Percentiles rank a stretch among this genome's conserved stretches.
phyloP scores from a whole-genome alignment of 2,888 invertebrate species.

The Xanthorhoe designata region DNA sequence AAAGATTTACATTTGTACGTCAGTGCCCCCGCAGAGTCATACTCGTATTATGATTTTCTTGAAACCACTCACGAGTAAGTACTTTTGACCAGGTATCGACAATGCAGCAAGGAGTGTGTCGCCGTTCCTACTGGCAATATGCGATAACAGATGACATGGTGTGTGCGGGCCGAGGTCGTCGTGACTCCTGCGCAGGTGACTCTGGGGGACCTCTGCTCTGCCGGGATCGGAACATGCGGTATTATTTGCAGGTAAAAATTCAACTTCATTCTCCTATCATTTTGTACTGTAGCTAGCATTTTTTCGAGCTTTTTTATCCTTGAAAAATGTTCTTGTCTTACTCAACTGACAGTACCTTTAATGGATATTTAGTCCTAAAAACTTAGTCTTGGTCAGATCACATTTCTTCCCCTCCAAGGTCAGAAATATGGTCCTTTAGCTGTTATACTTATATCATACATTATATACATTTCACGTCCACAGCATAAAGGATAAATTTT shows the following conservation, averaged over 20 bases:
- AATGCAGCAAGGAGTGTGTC: conserved; percentile 91
- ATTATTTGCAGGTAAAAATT: conserved; percentile 74
- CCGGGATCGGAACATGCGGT: conserved; percentile 86
- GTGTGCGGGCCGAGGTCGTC: conserved; percentile 95
- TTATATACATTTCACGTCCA: background rate
- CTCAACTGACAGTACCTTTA: no score
- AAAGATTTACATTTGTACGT: no score
- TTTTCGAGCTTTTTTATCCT: no score
- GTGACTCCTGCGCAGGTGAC: conserved; percentile 97
- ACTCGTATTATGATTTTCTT: no score
- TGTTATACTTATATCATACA: no score
- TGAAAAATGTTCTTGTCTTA: no score
- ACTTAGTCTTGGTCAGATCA: no score
- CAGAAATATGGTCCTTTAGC: no score
- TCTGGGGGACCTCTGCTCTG: conserved; percentile 86
- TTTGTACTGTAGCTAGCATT: background rate
- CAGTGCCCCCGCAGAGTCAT: no score
- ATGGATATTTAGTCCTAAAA: no score
- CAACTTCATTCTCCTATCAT: background rate
- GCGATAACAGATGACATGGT: conserved; percentile 96
- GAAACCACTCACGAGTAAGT: no score
- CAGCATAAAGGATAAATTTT: background rate
- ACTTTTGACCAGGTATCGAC: conserved; percentile 95
- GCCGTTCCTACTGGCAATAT: conserved; percentile 93
- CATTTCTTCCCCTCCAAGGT: no score